Base-by-base conservation (phyloP, 2,888 invertebrate species). In the Syritta pipiens region DNA sequence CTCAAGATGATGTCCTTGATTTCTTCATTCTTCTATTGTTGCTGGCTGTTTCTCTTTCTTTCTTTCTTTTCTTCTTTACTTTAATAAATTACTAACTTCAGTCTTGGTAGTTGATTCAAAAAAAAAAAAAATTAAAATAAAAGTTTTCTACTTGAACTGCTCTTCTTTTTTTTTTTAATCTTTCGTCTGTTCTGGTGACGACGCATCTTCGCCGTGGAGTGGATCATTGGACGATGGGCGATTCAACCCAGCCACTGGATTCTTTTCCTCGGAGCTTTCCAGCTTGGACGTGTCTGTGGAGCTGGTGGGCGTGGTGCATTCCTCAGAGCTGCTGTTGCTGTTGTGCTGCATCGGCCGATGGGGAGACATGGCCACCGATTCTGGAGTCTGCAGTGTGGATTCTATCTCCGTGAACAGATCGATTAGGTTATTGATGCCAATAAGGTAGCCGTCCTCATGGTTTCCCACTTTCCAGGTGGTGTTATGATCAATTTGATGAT, bases 361-460 rank as follows among this genome's bases (percentile, higher is more conserved):
- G n/a, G 46, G 0, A 1, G 62, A 40, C 12, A 19, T 49, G 2
- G 26, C 24, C 14, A 37, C 26, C 3, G 14, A 2, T 0, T 59
- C 60, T 3, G 37, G 17, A 7, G 60, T 9, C 22, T 24, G n/a
- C 6, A 4, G 30, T 30, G 35, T 32, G 1, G 67, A 82, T 67
- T 85, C 84, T 60, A 89, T 82, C 82, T 88, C 88, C 14, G 83
- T 83, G 84, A 97, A 96, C 83, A 97, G 94, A 82, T 94, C 93
- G 84, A 97, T 95, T 82, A 98, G 90, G 90, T 97, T 97, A 86
- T 96, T 94, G 53, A 98, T 91, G 75, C 98, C 98, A 82, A 96
- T 95, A 83, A 97, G 91, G 90, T 97, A 98, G 79, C 98, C 98
- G 86, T 98, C 98, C 90, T 98, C 98, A 86, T 97, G 97, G 89